These are phyloP conservation scores for Protobothrops mucrosquamatus DNA, from an alignment of 2,113 vertebrate genomes.

Conservation along the genomic window DNA sequence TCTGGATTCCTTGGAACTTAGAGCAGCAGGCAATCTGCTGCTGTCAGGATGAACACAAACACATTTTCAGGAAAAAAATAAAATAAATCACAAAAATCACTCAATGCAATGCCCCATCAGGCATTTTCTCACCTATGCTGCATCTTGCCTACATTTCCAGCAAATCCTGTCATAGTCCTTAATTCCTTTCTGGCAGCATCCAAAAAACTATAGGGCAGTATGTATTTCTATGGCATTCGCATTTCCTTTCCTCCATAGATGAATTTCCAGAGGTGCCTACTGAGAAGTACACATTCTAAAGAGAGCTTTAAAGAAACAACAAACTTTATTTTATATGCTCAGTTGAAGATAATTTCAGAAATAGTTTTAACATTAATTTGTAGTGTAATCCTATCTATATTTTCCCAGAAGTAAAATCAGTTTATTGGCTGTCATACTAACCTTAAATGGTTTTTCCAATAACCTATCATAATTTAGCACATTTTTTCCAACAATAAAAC, in stretches of 20 bases:
- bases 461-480: neutral
- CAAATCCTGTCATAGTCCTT: no score
- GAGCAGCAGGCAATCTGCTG: neutral
- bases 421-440: neutral
- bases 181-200: neutral
- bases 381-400: neutral
- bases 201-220: neutral
- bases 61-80: neutral
- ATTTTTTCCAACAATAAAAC: neutral
- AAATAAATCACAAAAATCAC: neutral
- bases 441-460: neutral
- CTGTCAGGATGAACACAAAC: neutral
- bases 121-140: neutral
- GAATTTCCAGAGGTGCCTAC: neutral
- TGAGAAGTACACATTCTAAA: neutral
- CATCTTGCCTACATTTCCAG: neutral
- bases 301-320: neutral
- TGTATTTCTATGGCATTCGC: neutral
- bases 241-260: neutral
- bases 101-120: neutral
- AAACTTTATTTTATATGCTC: neutral
- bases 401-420: neutral
- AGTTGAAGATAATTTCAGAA: neutral
- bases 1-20: neutral
- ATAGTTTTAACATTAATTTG: neutral